Evolutionary conservation across 2,113 vertebrate genomes (phyloP).

Genomic region (Pluvialis apricaria): DNA sequence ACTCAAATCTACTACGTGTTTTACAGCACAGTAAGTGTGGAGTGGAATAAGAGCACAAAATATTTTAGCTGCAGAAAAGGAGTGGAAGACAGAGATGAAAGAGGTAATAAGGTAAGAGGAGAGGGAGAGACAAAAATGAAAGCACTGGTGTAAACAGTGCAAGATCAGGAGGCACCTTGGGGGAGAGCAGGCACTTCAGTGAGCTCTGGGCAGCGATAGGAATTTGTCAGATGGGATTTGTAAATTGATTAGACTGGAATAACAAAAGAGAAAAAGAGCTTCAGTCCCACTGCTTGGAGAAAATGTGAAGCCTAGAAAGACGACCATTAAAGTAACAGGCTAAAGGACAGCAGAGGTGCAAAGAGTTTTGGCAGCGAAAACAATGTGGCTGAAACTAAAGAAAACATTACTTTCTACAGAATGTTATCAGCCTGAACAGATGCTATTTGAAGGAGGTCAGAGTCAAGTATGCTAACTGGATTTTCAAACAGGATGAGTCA

Average conservation of each 20-base stretch:
- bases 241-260: background rate
- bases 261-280: background rate
- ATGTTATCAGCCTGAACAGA: background rate
- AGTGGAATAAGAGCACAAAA: background rate
- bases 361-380: background rate
- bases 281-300: background rate
- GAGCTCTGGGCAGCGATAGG: background rate
- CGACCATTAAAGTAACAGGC: background rate
- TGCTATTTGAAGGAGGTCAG: background rate
- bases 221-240: background rate
- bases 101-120: background rate
- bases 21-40: background rate
- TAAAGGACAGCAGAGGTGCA: background rate
- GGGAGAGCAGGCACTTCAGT: background rate
- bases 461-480: constrained; percentile 15
- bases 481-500: constrained; percentile 32
- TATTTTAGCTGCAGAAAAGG: background rate
- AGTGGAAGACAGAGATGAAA: background rate
- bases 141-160: background rate
- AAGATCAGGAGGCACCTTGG: background rate
- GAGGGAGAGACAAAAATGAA: background rate
- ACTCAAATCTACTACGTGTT: background rate
- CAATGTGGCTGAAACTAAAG: background rate
- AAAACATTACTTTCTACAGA: background rate
- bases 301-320: background rate